Conservation (phyloP, 1,140 invertebrate genomes). For the Cherax quadricarinatus region DNA sequence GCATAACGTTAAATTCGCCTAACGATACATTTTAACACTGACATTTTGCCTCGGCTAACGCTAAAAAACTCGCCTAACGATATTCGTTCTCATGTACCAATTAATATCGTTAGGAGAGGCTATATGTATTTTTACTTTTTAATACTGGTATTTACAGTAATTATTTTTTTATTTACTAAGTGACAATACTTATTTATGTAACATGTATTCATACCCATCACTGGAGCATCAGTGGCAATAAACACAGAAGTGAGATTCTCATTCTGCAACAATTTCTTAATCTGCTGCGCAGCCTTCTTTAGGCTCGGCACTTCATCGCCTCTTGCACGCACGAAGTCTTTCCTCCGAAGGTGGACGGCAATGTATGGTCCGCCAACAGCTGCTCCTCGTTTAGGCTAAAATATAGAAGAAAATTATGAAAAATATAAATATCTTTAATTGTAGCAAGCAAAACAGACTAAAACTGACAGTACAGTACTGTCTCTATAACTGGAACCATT, state of each 20-base stretch:
- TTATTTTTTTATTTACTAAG: too few relatives aligned
- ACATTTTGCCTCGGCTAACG: too few relatives aligned
- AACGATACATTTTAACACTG: too few relatives aligned
- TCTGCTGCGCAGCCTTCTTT: conserved; percentile 84
- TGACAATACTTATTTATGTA: too few relatives aligned
- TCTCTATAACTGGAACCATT: not conserved
- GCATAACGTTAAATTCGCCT: too few relatives aligned
- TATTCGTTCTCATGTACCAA: too few relatives aligned
- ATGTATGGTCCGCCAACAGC: conserved; percentile 87
- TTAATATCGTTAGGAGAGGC: too few relatives aligned
- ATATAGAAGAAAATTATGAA: not conserved
- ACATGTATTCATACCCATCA: conserved; percentile 75
- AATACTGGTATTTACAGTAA: too few relatives aligned
- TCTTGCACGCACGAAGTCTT: conserved; percentile 87
- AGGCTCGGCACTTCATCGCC: conserved; percentile 85
- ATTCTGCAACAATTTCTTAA: conserved; percentile 81
- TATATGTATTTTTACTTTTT: too few relatives aligned
- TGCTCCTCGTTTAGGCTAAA: conserved; percentile 59
- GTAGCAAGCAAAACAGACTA: not conserved
- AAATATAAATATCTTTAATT: not conserved
- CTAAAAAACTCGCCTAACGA: too few relatives aligned
- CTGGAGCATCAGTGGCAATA: conserved; percentile 88
- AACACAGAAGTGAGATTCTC: conserved; percentile 84
- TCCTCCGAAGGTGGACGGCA: conserved; percentile 88
- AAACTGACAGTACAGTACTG: not conserved